Evolutionary conservation across 2,888 invertebrate genomes (phyloP), one percentile per base, ranked within the genome.

Genomic region (Stenolophus ochropezus): DNA sequence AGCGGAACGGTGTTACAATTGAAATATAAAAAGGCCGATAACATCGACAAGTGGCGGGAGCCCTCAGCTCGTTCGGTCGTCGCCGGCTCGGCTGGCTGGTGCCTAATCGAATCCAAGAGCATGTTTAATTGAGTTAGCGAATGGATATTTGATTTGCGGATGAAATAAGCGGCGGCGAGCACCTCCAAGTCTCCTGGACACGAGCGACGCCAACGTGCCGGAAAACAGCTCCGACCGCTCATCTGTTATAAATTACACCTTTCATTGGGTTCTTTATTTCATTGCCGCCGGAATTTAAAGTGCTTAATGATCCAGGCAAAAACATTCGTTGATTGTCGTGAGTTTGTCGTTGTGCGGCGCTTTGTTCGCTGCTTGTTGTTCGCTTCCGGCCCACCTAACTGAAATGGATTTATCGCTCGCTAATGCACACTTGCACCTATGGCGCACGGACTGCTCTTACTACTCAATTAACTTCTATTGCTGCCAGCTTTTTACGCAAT

Each of bases 241-340:
- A 88, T 88, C 87, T 87, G 87, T 88, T 88, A 88, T 88, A 87
- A 88, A 88, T 88, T 88, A 88, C 87, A 88, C 88, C 87, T 87
- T 88, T 87, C 88, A 87, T 88, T 88, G 87, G 86, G 86, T 88
- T 87, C 87, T 88, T 88, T 88, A 88, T 88, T 88, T 87, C 86
- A 86, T 85, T 85, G 84, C 84, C 86, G 49, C 65, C 42, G 69
- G 86, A 87, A 88, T 88, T 88, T 88, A 86, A 85, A 87, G 87
- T 86, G 87, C 85, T 86, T 87, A 88, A 88, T 88, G 88, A 87
- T 86, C 87, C 85, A 86, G 73, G 73, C 47, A 81, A 73, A 81
- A 81, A 81, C 80, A 81, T 81, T 81, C 73, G 80, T 81, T 81
- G 73, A 73, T 81, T 74, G 80, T 81, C 58, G 80, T 69, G 33